These are phyloP conservation scores for Drosophila trichaetosa DNA, from an alignment of 2,888 invertebrate genomes.

Conservation along the genomic window DNA sequence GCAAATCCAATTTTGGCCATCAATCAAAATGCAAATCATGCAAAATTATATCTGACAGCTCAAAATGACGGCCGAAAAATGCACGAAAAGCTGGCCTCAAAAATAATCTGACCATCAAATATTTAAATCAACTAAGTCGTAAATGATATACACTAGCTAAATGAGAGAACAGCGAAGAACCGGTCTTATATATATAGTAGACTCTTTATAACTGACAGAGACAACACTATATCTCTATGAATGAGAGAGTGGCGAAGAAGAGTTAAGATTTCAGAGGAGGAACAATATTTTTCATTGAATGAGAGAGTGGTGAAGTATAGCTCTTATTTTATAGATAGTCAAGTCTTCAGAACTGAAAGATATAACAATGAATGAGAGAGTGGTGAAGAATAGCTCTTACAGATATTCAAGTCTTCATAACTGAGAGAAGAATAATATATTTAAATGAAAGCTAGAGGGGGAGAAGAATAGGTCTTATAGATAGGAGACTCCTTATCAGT, in stretches of 20 bases:
- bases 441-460: background rate
- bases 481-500: background rate
- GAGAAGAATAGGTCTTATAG: background rate
- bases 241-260: background rate
- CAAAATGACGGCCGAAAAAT: conserved; percentile 7
- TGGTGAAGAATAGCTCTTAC: no score
- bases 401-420: background rate
- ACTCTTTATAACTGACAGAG: background rate
- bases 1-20: conserved; percentile 39
- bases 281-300: background rate
- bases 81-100: conserved; percentile 8
- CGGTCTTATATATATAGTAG: background rate
- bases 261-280: background rate
- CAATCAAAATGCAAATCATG: conserved; percentile 70
- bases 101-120: conserved; percentile 11
- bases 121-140: background rate
- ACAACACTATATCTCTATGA: no score
- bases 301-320: background rate
- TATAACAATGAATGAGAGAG: background rate
- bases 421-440: background rate
- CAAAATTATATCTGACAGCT: conserved; percentile 60
- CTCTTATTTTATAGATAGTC: no score
- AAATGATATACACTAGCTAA: conserved; percentile 4
- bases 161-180: background rate
- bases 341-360: background rate